A percentile compares a stretch with the other conserved stretches of the same genome.
These are phyloP conservation scores for Paralvinella palmiformis DNA, from an alignment of 1,140 invertebrate species.

Conservation along the genomic window DNA sequence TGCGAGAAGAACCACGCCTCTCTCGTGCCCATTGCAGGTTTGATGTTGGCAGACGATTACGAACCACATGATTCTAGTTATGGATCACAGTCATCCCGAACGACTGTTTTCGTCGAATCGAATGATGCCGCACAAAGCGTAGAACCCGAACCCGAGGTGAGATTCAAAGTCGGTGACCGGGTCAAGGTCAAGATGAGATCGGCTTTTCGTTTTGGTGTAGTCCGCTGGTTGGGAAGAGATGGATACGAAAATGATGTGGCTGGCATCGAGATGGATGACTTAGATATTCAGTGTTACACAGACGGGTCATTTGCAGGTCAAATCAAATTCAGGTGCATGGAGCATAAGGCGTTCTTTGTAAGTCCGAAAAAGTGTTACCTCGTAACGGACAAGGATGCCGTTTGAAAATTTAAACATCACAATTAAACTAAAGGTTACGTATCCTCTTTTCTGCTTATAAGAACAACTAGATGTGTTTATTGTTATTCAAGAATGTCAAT, in stretches of 20 bases:
- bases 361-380: not conserved
- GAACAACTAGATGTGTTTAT: no score
- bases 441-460: no score
- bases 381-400: no score
- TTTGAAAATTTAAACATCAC: no score
- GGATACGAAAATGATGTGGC: not conserved
- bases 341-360: not conserved
- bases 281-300: not conserved
- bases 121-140: no score
- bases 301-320: not conserved
- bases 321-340: not conserved
- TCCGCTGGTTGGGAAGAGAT: not conserved
- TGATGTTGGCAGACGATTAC: not conserved
- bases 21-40: constrained; percentile 3
- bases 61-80: no score
- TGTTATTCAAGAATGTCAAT: no score
- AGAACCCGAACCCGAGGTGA: no score
- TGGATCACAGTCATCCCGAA: no score
- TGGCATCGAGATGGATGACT: not conserved
- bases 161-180: not conserved
- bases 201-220: not conserved
- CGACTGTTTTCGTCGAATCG: no score
- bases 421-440: no score
- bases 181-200: not conserved
- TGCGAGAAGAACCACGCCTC: constrained; percentile 5